phyloP scores from a whole-genome alignment of 1,140 invertebrate species.

The Lerema accius region DNA sequence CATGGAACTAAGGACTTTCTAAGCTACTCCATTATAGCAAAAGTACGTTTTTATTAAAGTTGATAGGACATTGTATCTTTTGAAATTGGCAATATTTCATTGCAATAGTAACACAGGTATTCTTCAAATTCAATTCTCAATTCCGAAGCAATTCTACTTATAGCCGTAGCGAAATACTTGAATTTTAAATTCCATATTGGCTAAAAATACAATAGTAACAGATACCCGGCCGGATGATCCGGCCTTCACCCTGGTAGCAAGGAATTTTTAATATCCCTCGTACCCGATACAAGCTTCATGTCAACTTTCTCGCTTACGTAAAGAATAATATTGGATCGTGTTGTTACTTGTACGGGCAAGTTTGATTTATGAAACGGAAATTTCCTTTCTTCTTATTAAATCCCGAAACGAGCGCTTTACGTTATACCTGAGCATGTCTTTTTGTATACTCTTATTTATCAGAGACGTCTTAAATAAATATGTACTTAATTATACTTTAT shows the following conservation, averaged over 20 bases:
- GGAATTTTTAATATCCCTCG: constrained; percentile 66
- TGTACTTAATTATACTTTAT: no score
- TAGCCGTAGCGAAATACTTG: neutral
- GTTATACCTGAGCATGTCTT: no score
- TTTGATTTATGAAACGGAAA: constrained; percentile 63
- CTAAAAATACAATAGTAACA: constrained; percentile 15
- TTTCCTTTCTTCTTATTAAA: constrained; percentile 31
- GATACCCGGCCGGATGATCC: constrained; percentile 12
- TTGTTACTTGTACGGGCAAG: constrained; percentile 37
- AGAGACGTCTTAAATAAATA: no score
- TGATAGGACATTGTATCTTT: no score
- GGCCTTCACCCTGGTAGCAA: constrained; percentile 32
- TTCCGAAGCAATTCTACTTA: neutral
- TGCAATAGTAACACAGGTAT: no score
- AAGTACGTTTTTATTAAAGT: no score
- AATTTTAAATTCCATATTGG: constrained; percentile 10
- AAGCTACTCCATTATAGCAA: no score
- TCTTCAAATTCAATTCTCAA: no score
- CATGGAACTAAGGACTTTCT: no score
- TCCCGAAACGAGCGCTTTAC: neutral
- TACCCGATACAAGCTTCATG: constrained; percentile 54
- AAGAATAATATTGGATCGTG: constrained; percentile 44
- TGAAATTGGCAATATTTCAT: no score
- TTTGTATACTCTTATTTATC: no score
- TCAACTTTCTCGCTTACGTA: constrained; percentile 52